These are phyloP conservation scores for Styela clava DNA, from an alignment of 23 tunicate species.

Conservation along the genomic window DNA sequence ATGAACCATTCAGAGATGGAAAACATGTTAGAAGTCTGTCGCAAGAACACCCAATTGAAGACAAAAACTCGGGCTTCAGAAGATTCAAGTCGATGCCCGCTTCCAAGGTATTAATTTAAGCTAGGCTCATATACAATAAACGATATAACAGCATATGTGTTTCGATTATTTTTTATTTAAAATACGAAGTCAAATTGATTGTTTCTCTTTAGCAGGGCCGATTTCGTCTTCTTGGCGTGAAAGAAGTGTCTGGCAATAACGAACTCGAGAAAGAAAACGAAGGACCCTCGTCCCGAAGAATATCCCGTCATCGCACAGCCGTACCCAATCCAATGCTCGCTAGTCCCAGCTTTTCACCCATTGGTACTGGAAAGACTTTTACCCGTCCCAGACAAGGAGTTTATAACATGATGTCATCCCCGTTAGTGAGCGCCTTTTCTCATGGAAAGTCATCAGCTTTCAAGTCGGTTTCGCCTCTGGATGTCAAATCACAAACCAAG, in stretches of 20 bases:
- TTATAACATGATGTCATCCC: conserved; percentile 11
- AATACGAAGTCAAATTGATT: too few relatives aligned
- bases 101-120: neutral
- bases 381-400: neutral
- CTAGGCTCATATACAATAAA: neutral
- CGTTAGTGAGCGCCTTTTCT: neutral
- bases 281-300: neutral
- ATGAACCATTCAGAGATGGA: neutral
- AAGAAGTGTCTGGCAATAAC: neutral
- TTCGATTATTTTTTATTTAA: too few relatives aligned
- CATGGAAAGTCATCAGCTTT: conserved; percentile 25
- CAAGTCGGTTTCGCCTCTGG: conserved; percentile 4
- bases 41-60: neutral
- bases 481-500: neutral
- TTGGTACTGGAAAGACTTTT: neutral
- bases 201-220: neutral
- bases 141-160: neutral
- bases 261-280: neutral
- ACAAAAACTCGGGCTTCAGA: neutral
- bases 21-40: neutral
- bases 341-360: conserved; percentile 3
- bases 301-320: neutral
- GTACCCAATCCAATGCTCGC: neutral
- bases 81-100: conserved; percentile 9
- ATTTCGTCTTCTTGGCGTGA: neutral